Conservation (phyloP, 1,140 invertebrate species). For the Papilio dardanus region DNA sequence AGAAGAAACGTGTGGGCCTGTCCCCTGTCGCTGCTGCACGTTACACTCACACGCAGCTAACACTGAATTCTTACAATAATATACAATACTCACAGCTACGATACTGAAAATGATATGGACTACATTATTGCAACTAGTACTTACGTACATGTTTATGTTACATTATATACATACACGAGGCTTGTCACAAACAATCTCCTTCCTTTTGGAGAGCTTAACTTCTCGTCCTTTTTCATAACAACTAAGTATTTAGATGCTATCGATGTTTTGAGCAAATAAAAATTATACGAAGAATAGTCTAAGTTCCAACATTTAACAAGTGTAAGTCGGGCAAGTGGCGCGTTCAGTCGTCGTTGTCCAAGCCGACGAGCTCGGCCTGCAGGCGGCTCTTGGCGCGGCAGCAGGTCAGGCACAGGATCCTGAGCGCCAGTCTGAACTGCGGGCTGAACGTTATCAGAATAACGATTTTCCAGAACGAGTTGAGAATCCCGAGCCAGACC, state of each 20-base stretch:
- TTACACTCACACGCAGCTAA: not conserved
- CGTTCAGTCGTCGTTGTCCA: constrained; percentile 90
- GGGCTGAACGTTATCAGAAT: constrained; percentile 94
- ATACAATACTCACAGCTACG: constrained; percentile 30
- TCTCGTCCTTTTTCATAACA: not conserved
- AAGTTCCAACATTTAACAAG: not conserved
- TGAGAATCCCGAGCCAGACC: constrained; percentile 96
- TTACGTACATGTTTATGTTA: too few relatives aligned
- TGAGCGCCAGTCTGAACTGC: constrained; percentile 93
- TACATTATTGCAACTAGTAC: constrained; percentile 40
- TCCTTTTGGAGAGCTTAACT: too few relatives aligned
- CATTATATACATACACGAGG: too few relatives aligned
- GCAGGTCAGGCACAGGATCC: constrained; percentile 94
- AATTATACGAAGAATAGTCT: not conserved
- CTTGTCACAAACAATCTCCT: too few relatives aligned
- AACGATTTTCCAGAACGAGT: constrained; percentile 97
- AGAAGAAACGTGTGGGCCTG: too few relatives aligned
- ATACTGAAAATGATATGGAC: constrained; percentile 41
- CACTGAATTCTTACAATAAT: not conserved
- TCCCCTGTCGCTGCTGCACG: too few relatives aligned
- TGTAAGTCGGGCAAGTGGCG: not conserved
- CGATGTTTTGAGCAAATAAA: too few relatives aligned
- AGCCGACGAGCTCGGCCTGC: constrained; percentile 91
- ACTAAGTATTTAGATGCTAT: too few relatives aligned
- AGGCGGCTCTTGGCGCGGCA: constrained; percentile 90